Base-by-base conservation (phyloP, 1,140 invertebrate species). In the Sarcophaga peregrina region DNA sequence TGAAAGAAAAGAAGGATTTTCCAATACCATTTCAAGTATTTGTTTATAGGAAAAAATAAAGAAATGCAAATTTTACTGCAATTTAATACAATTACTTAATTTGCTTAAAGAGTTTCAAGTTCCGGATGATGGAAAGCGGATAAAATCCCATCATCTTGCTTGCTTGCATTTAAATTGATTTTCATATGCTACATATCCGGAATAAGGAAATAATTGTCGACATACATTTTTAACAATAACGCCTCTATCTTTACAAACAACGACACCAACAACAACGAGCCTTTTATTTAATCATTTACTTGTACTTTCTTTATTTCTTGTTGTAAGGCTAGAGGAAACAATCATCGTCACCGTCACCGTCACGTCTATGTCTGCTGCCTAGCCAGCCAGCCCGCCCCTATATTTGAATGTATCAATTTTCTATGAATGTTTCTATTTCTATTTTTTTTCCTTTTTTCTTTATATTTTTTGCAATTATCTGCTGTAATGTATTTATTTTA, bases 21-120 rank as follows among this genome's bases (percentile, higher is more conserved):
- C 7, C 15, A 62, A n/a, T 62, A 62, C 1, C 15, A 62, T 8
- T 62, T 62, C 25, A 37, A 37, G 25, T 37, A 37, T 37, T 37
- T 1, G 25, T 37, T 37, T 2, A 2, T 37, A 1, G 4, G 25
- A 4, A 2, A 4, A 37, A 37, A 37, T 37, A 37, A 72, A n/a
- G n/a, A 20, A 20, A 78, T 78, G 47, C 48, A 78, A 78, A 78
- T 78, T 78, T 78, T 50, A 52, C 47, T 78, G 75, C 75, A 50
- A 78, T 50, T 78, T 78, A 50, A 78, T 78, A 78, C n/a, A 78
- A 78, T 78, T 78, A 78, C 75, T 78, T 78, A 78, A 78, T 78
- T 78, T 68, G n/a, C 62, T 20, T 20, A 17, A 68, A 20, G 7
- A 68, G 9, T 52, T 52, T 52, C 50, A 52, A 37, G 25, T 37